Conservation (phyloP, 2,797 vertebrate genomes). For the Tinamus major region DNA sequence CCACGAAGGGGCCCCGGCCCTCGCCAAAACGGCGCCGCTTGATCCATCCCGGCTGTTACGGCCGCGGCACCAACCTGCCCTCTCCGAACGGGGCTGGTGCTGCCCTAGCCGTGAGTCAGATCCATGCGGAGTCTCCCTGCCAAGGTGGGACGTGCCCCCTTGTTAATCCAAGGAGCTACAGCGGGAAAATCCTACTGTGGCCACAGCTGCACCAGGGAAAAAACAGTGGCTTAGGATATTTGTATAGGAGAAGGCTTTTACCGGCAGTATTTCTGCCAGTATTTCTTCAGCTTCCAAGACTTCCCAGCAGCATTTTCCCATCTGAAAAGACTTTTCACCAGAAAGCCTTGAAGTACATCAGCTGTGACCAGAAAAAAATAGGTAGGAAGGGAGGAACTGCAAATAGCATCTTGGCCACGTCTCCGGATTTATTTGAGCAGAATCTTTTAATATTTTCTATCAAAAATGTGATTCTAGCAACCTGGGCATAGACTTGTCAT, state of each 20-base stretch:
- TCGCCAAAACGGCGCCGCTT: not conserved
- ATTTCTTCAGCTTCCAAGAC: not conserved
- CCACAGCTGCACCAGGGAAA: not conserved
- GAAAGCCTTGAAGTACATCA: not conserved
- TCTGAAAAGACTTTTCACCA: not conserved
- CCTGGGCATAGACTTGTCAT: not conserved
- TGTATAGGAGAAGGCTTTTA: not conserved
- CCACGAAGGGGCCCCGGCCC: not conserved
- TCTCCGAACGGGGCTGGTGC: not conserved
- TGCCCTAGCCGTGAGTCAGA: not conserved
- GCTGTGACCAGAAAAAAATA: not conserved
- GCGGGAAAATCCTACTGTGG: not conserved
- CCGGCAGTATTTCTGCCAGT: not conserved
- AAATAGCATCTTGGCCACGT: not conserved
- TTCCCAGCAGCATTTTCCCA: not conserved
- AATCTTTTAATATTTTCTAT: not conserved
- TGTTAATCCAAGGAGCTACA: not conserved
- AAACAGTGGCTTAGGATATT: not conserved
- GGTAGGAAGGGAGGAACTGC: not conserved
- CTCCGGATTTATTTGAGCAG: not conserved
- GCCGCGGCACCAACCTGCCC: fast-evolving
- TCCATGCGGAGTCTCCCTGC: not conserved
- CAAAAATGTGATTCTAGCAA: not conserved
- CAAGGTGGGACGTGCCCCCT: not conserved
- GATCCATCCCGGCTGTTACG: not conserved